These are phyloP conservation scores for Coilia nasus DNA, from an alignment of 2,797 vertebrate species.

Conservation along the genomic window DNA sequence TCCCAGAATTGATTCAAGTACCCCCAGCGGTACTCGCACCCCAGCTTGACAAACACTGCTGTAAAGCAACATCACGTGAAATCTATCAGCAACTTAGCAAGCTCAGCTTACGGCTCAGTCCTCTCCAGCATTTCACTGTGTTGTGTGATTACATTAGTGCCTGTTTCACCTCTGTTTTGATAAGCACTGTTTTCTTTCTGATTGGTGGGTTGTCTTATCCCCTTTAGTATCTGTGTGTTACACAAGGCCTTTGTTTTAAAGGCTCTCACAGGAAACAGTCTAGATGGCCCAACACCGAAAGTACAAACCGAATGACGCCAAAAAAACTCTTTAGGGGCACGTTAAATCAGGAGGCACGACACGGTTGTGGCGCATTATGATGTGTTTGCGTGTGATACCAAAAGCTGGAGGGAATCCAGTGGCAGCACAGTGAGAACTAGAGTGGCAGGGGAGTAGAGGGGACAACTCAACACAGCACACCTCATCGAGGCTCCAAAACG, in stretches of 20 bases:
- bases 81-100: not conserved
- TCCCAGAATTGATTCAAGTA: not conserved
- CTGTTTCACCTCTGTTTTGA: slow-evolving; percentile 29
- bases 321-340: slow-evolving; percentile 42
- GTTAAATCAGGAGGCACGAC: slow-evolving; percentile 29
- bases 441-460: not conserved
- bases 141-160: slow-evolving; percentile 39
- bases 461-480: slow-evolving; percentile 33
- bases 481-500: slow-evolving; percentile 44
- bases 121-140: not conserved
- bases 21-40: not conserved
- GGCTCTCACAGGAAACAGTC: slow-evolving; percentile 28
- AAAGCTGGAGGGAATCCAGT: slow-evolving; percentile 40
- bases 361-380: slow-evolving; percentile 39
- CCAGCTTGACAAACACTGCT: too few species aligned
- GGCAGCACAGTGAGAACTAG: slow-evolving; percentile 23
- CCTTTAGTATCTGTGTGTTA: slow-evolving; percentile 33
- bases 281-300: slow-evolving; percentile 48
- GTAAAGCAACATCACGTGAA: too few species aligned
- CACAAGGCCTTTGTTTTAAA: slow-evolving; percentile 39
- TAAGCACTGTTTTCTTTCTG: slow-evolving; percentile 47
- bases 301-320: slow-evolving; percentile 25
- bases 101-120: not conserved
- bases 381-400: slow-evolving; percentile 42
- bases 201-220: slow-evolving; percentile 40